A percentile compares a stretch with the other conserved stretches of the same genome.
Conservation (phyloP, 1,140 invertebrate species). For the Philotrypesis tridentata region DNA sequence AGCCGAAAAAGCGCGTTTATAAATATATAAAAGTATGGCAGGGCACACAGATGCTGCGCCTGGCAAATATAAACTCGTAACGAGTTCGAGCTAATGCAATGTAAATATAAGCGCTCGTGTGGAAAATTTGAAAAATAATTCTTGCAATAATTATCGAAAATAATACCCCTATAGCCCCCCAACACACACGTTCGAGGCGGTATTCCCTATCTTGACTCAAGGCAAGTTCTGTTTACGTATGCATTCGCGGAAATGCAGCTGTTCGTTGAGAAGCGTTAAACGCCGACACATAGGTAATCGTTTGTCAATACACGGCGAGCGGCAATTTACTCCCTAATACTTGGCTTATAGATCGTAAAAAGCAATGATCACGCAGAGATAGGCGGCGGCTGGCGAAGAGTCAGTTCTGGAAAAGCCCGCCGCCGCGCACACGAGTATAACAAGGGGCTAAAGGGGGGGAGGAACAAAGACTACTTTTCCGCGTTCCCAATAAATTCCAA, state of each 20-base stretch:
- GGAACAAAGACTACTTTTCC: slow-evolving; percentile 7
- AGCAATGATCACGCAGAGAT: too few species aligned
- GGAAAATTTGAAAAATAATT: background rate
- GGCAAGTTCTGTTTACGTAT: background rate
- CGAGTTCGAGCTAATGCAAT: background rate
- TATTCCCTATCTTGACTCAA: too few species aligned
- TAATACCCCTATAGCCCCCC: background rate
- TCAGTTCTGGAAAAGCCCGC: background rate
- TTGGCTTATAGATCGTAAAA: too few species aligned
- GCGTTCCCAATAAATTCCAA: slow-evolving; percentile 19
- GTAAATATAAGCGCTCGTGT: background rate
- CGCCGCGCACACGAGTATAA: too few species aligned
- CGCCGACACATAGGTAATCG: too few species aligned
- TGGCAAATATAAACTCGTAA: slow-evolving; percentile 1
- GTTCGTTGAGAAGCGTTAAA: too few species aligned
- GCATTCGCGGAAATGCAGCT: background rate
- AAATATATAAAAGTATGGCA: background rate
- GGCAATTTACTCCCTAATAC: too few species aligned
- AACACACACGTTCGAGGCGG: too few species aligned
- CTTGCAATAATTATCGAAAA: background rate
- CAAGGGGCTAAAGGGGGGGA: too few species aligned
- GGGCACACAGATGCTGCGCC: background rate
- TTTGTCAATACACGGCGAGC: too few species aligned
- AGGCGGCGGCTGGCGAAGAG: background rate
- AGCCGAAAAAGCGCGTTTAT: background rate